Base-by-base conservation (phyloP, 2,113 vertebrate genomes). In the Notarius quadriscutis region DNA sequence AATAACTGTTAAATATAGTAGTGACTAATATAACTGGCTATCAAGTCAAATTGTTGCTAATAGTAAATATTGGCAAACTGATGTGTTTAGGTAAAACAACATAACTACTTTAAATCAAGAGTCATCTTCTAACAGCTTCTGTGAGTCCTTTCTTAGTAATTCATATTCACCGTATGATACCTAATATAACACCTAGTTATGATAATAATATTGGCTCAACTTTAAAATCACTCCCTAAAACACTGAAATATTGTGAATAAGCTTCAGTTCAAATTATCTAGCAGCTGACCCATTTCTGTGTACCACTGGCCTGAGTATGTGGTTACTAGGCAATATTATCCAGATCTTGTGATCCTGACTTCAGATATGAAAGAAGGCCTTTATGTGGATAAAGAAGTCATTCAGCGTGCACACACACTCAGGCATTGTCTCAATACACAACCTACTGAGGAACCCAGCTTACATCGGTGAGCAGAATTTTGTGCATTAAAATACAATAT, bases 261-360 rank as follows among this genome's bases (percentile, higher is more conserved):
- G 27, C 17, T 57, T 84, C 51, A 72, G 50, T 48, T 51, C 48
- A 60, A 55, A 30, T 30, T 12, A 14, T n/a, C 9, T 27, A 69
- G 51, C 22, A 63, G 8, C 12, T 84, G 84, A 87, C 82, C 85
- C 63, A 88, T 81, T 87, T 87, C 18, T 69, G 51, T 25, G n/a
- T 50, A 34, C 51, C 25, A 63, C 60, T 34, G 48, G 74, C 15
- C 51, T 25, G n/a, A 60, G 57, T 87, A 88, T 90, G 91, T 89
- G 92, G 91, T 93, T 93, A 83, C 90, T 81, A 82, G 30, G 84
- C 89, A 94, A 91, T 92, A 92, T 95, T 94, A 95, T 94, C 94
- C 83, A 84, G 89, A 89, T 93, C 95, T 95, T 95, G 95, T 96
- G 95, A 95, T 93, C 92, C 87, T 27, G 89, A 91, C 84, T 88